Percentiles rank a stretch among this genome's conserved stretches.
These are phyloP conservation scores for Drosophila percnosoma DNA, from an alignment of 2,888 invertebrate genomes.

Conservation along the genomic window DNA sequence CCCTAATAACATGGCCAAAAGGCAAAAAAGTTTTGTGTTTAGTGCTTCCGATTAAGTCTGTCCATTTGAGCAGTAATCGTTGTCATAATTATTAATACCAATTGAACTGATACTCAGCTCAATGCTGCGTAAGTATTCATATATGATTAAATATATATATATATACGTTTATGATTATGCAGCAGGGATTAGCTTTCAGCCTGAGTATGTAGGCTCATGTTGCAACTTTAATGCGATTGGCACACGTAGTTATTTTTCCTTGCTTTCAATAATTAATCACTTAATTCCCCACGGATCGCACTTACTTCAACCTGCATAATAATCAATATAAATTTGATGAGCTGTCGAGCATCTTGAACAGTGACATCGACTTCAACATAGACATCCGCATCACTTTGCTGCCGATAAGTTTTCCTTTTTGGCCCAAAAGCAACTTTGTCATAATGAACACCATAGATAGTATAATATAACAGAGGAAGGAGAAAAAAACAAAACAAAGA, in stretches of 20 bases:
- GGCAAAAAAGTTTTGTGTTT: slow-evolving; percentile 4
- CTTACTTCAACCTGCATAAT: slow-evolving; percentile 25
- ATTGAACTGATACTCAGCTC: background rate
- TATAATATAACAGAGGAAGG: background rate
- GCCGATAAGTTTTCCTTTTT: slow-evolving; percentile 15
- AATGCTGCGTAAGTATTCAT: background rate
- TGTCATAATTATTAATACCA: slow-evolving; percentile 2
- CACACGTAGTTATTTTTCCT: background rate
- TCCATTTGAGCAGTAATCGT: slow-evolving; percentile 17
- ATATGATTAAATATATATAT: background rate
- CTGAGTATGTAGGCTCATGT: background rate
- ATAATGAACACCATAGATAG: slow-evolving; percentile 48
- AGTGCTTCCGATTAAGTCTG: background rate
- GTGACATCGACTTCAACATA: background rate
- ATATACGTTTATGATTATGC: background rate
- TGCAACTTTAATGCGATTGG: background rate
- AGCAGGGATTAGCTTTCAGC: background rate
- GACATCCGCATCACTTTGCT: slow-evolving; percentile 20
- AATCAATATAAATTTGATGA: slow-evolving; percentile 51
- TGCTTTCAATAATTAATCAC: slow-evolving; percentile 28
- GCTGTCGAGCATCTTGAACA: slow-evolving; percentile 21
- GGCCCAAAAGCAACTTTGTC: slow-evolving; percentile 46
- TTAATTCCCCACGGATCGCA: slow-evolving; percentile 28
- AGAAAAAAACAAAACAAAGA: slow-evolving; percentile 4
- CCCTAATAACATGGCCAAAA: slow-evolving; percentile 28